A percentile compares a stretch with the other conserved stretches of the same genome.
Conservation (phyloP, 2,888 invertebrate genomes). For the Dyspetes luteomarginatus region DNA sequence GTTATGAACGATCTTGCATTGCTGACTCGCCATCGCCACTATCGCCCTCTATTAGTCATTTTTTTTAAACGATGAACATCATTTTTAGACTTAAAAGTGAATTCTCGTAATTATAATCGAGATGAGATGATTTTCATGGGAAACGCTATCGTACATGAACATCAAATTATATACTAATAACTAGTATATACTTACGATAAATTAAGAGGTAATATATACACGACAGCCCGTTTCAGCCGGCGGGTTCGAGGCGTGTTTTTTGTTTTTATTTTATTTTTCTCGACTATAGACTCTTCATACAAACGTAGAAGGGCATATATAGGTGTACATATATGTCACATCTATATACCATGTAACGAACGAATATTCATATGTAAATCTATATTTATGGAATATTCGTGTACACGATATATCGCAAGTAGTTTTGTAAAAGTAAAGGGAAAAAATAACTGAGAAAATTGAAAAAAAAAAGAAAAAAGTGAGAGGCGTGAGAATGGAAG, state of each 20-base stretch:
- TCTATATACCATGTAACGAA: constrained; percentile 44
- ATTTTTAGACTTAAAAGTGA: constrained; percentile 5
- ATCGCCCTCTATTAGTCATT: background rate
- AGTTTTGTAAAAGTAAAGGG: constrained; percentile 61
- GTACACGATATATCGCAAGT: constrained; percentile 51
- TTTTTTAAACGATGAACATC: background rate
- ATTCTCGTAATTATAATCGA: background rate
- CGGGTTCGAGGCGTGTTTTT: constrained; percentile 45
- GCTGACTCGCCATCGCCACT: constrained; percentile 8
- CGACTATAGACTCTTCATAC: constrained; percentile 23
- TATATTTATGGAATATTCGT: constrained; percentile 63
- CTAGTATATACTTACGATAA: constrained; percentile 20
- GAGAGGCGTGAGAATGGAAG: constrained; percentile 8
- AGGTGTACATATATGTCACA: constrained; percentile 26
- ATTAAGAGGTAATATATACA: background rate
- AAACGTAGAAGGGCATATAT: constrained; percentile 30
- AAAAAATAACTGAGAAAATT: constrained; percentile 18
- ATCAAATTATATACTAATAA: constrained; percentile 38
- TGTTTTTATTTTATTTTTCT: background rate
- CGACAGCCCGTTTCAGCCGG: constrained; percentile 54
- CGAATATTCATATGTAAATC: constrained; percentile 54
- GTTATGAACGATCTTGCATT: too few relatives aligned
- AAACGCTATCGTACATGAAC: constrained; percentile 8
- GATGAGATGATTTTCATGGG: background rate
- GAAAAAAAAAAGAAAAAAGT: constrained; percentile 15